Percentiles rank a stretch among this genome's conserved stretches.
Evolutionary conservation across 1,140 invertebrate genomes (phyloP).

Genomic region (Magallana gigas): DNA sequence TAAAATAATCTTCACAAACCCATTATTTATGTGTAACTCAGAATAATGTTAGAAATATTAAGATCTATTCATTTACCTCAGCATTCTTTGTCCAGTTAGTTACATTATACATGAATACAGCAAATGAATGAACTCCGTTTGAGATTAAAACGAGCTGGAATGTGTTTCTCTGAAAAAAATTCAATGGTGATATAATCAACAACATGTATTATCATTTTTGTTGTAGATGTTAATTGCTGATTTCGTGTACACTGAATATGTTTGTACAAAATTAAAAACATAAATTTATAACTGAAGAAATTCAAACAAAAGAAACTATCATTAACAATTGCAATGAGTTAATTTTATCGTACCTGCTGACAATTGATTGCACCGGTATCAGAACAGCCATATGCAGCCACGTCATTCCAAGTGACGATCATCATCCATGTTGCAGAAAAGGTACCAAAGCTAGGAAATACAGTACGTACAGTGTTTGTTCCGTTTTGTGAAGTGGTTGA

Average conservation of each 20-base stretch:
- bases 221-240: too few relatives aligned
- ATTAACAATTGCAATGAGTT: too few relatives aligned
- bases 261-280: too few relatives aligned
- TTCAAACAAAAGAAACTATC: too few relatives aligned
- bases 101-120: slow-evolving; percentile 43
- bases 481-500: slow-evolving; percentile 50
- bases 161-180: slow-evolving; percentile 39
- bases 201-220: too few relatives aligned
- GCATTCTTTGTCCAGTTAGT: slow-evolving; percentile 27
- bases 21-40: too few relatives aligned
- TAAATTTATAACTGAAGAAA: too few relatives aligned
- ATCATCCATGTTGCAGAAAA: slow-evolving; percentile 67
- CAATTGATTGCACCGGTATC: neutral
- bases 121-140: slow-evolving; percentile 46
- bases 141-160: slow-evolving; percentile 47
- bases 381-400: slow-evolving; percentile 64
- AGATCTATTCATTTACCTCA: neutral
- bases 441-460: slow-evolving; percentile 52
- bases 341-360: too few relatives aligned
- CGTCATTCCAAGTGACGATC: slow-evolving; percentile 68
- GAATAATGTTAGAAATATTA: too few relatives aligned
- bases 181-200: too few relatives aligned
- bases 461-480: slow-evolving; percentile 53
- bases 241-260: too few relatives aligned
- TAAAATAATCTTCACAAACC: too few relatives aligned